Base-by-base conservation (phyloP, 1,140 invertebrate genomes). In the Harpegnathos saltator region DNA sequence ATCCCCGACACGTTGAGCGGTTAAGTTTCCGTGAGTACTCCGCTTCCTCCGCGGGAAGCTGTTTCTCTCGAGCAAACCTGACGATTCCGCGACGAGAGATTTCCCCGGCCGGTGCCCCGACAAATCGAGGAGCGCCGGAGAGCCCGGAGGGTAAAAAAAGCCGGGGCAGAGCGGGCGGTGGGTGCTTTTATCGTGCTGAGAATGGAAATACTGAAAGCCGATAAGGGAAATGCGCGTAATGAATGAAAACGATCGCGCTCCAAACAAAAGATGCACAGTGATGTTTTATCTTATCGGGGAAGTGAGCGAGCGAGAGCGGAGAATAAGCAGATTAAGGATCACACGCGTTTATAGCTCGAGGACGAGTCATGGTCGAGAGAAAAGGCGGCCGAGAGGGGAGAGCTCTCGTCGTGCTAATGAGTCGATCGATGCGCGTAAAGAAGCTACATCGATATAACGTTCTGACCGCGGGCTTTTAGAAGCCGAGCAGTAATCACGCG, bases 211-310 rank as follows among this genome's bases (percentile, higher is more conserved):
- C 9, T 12, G n/a, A 26, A 68, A 52, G 12, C n/a, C 15, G 29
- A 68, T 68, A 44, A 78, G 24, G 66, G 12, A 54, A 11, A 38
- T 5, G 15, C 33, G 15, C 12, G 56, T 9, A n/a, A 50, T 11
- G 58, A 7, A 38, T 24, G 33, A 52, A 75, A 44, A 54, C 26
- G 12, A 74, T 74, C n/a, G 29, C 3, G 19, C 26, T 65, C 26
- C 17, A 38, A 63, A 75, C 44, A 75, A 52, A 52, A 77, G 14
- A 63, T 17, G 26, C 24, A n/a, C 0, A 38, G 54, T 58, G 33
- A 48, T 11, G n/a, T n/a, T 26, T 78, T 68, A 78, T 58, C 63
- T 78, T 68, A 78, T 71, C 65, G 17, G 0, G 15, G 9, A 69
- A 69, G 15, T 69, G 14, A 65, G 65, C 24, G n/a, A n/a, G n/a